Base-by-base conservation (phyloP, 2,113 vertebrate genomes). In the Caranx ignobilis region DNA sequence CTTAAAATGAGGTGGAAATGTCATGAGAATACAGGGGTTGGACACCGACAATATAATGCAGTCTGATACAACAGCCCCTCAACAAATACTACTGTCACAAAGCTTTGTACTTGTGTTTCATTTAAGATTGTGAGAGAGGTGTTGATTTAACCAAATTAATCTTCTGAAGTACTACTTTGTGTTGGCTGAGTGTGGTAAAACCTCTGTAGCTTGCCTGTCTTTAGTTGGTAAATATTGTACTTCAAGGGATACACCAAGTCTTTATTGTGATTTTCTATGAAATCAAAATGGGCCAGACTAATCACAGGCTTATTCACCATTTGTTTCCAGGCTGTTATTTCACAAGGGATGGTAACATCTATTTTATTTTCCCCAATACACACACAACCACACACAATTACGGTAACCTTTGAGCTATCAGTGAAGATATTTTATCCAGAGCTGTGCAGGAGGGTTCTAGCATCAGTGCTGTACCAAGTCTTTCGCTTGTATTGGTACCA, bases 371-470 rank as follows among this genome's bases (percentile, higher is more conserved):
- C 95, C 47, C 87, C 95, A 91, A 92, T 89, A 79, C 94, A 95
- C 79, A 96, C 77, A 95, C 94, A 79, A 94, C 95, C 79, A 96
- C 77, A 95, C 94, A 94, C 0, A 86, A 83, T 4, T 85, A n/a
- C n/a, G n/a, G n/a, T n/a, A 66, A 57, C 63, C 9, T 68, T 12
- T 55, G 41, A 47, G 26, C 26, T 39, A 77, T 39, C 6, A 41
- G 34, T 13, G 2, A 54, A 62, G 5, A 55, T 5, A 47, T 47
- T 47, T 47, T 4, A 47, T 47, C 15, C 6, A 45, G 19, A 57
- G 11, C 32, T 43, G 8, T 9, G 63, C 63, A 48, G 63, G 19
- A 66, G 8, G 37, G 37, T 8, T 8, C 8, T 8, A 37, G 37
- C 8, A 8, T 37, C 3, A 37, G 37, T 37, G 37, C 37, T 6